Base-by-base conservation (phyloP, 2,888 invertebrate species). In the Bombylius major region DNA sequence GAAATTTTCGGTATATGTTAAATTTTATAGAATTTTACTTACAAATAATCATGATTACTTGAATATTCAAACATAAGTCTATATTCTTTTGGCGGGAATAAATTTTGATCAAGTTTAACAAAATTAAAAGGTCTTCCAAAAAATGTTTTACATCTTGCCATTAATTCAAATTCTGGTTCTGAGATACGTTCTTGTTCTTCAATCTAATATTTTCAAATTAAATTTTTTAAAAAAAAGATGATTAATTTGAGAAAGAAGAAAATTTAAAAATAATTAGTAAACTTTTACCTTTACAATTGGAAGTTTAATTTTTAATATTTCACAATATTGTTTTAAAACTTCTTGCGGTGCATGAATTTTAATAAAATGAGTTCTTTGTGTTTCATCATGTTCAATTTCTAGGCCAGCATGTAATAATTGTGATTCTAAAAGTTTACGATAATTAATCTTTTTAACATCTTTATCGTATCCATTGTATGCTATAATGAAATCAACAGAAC, bases 331-430 rank as follows among this genome's bases (percentile, higher is more conserved):
- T 58, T 81, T 78, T 31, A 87, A 70, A 3, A 89, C 83, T 63
- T 86, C 83, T 66, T 75, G 75, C 0, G 88, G 84, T 0, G 85
- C 86, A 69, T 86, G 84, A 39, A 89, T 78, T 75, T 88, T 88
- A 9, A 84, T 77, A 69, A 86, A 88, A 66, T 80, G 78, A 60
- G 82, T 75, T 49, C 81, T 78, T 62, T 83, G 79, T 53, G 79
- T 79, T 61, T 80, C 77, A 64, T 83, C 82, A 59, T 77, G 73
- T 66, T 84, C 82, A 63, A 84, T 65, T 54, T 78, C 71, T 1
- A 85, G 66, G 32, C 84, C 84, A 63, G 81, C 83, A 11, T 76
- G 76, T 62, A 74, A 73, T 57, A 87, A 72, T 70, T 82, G 82
- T 34, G 70, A 67, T 68, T 86, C 83, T 65, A 83, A 86, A 39